Percentiles rank a stretch among this genome's conserved stretches.
Evolutionary conservation across 2,888 invertebrate species (phyloP).

Genomic region (Mactromeris polynyma): DNA sequence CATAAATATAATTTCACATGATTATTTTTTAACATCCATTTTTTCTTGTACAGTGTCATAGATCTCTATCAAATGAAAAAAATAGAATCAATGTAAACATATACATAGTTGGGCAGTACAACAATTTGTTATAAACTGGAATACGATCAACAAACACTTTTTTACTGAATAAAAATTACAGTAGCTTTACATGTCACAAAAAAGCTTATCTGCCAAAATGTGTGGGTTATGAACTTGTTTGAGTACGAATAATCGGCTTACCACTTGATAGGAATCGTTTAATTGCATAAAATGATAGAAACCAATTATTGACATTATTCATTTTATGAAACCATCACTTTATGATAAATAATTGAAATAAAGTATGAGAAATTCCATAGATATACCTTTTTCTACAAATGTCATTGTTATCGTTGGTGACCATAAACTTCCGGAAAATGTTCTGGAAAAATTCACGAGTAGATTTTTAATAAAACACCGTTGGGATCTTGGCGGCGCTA

Average conservation of each 20-base stretch:
- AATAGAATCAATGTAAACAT: too few species aligned
- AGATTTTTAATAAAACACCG: constrained; percentile 18
- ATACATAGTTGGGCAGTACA: too few species aligned
- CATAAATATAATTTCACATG: too few species aligned
- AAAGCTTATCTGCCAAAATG: background rate
- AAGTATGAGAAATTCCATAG: background rate
- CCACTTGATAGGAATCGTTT: background rate
- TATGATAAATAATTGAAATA: background rate
- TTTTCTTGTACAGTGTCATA: too few species aligned
- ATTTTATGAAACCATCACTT: background rate
- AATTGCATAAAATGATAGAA: background rate
- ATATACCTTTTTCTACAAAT: background rate
- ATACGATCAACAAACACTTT: too few species aligned
- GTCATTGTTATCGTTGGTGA: constrained; percentile 3
- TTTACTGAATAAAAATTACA: too few species aligned
- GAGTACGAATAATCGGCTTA: background rate
- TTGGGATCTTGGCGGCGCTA: constrained; percentile 37
- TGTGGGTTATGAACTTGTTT: background rate
- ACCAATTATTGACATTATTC: background rate
- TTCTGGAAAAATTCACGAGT: background rate
- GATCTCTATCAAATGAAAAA: too few species aligned
- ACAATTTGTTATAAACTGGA: too few species aligned
- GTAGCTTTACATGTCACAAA: too few species aligned
- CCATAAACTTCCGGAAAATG: constrained; percentile 29
- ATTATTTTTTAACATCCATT: too few species aligned